Evolutionary conservation across 2,888 invertebrate genomes (phyloP).

Genomic region (Pyrrhosoma nymphula): DNA sequence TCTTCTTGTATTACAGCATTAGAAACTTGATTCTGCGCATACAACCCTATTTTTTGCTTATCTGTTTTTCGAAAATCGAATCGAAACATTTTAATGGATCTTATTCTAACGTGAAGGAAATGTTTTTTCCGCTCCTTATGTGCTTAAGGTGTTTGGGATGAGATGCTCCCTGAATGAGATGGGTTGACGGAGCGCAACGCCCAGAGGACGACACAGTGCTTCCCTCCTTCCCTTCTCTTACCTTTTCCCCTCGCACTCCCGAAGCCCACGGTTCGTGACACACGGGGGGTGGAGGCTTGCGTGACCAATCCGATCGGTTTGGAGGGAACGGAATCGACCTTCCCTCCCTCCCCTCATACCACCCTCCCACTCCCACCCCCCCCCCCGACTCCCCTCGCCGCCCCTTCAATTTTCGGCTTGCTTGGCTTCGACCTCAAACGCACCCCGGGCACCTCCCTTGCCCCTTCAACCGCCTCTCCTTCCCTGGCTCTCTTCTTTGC

Average conservation of each 20-base stretch:
- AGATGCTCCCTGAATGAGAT: background rate
- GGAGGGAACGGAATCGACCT: conserved; percentile 31
- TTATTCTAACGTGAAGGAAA: background rate
- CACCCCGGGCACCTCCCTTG: background rate
- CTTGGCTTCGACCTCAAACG: conserved; percentile 38
- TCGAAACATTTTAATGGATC: too few species aligned
- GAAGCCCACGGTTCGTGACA: conserved; percentile 41
- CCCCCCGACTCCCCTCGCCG: background rate
- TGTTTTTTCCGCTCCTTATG: background rate
- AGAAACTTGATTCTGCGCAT: too few species aligned
- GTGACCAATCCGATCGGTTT: conserved; percentile 59
- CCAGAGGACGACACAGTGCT: background rate
- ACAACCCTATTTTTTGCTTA: too few species aligned
- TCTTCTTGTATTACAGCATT: too few species aligned
- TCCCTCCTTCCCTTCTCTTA: background rate
- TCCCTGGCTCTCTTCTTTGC: background rate
- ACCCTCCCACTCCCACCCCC: conserved; percentile 6
- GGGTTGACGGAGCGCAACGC: background rate
- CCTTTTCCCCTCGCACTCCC: background rate
- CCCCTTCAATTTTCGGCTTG: conserved; percentile 51
- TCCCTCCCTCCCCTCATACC: background rate
- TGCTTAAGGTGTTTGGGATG: background rate
- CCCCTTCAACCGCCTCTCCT: background rate
- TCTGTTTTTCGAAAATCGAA: too few species aligned
- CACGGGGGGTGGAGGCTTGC: background rate